phyloP scores from a whole-genome alignment of 1,140 invertebrate genomes.

The Drosophila orosa region DNA sequence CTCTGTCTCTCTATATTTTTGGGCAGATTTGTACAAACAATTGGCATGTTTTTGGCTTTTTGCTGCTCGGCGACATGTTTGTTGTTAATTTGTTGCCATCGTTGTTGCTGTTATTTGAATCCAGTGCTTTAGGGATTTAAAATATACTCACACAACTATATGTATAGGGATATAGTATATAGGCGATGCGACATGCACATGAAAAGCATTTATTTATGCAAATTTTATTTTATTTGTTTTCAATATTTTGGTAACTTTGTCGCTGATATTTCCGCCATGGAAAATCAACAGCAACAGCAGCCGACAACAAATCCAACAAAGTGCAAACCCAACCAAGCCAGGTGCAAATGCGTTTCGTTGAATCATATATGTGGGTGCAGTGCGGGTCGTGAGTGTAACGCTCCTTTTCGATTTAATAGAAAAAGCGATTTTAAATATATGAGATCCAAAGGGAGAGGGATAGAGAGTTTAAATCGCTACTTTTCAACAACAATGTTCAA shows the following conservation, averaged over 20 bases:
- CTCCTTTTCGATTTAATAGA: neutral
- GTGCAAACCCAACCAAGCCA: slow-evolving; percentile 56
- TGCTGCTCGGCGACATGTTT: slow-evolving; percentile 67
- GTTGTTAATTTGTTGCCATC: slow-evolving; percentile 75
- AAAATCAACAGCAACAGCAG: slow-evolving; percentile 69
- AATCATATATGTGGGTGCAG: slow-evolving; percentile 46
- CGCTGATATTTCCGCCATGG: slow-evolving; percentile 78
- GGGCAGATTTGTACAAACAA: slow-evolving; percentile 60
- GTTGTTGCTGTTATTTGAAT: slow-evolving; percentile 65
- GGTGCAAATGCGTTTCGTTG: slow-evolving; percentile 69
- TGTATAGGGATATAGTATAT: neutral
- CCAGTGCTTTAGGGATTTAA: slow-evolving; percentile 78
- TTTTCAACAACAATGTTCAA: too few species aligned
- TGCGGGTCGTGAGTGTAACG: slow-evolving; percentile 1
- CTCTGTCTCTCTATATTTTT: neutral
- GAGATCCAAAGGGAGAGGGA: neutral
- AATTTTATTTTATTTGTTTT: slow-evolving; percentile 82
- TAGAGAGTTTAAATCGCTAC: neutral
- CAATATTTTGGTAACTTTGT: slow-evolving; percentile 82
- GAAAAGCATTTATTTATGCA: slow-evolving; percentile 78
- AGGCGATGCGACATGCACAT: slow-evolving; percentile 9
- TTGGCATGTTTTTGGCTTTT: slow-evolving; percentile 71
- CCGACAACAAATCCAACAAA: slow-evolving; percentile 59
- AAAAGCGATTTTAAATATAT: too few species aligned
- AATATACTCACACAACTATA: slow-evolving; percentile 36